phyloP scores from a whole-genome alignment of 2,113 vertebrate genomes.

The Brevimyrus niger region DNA sequence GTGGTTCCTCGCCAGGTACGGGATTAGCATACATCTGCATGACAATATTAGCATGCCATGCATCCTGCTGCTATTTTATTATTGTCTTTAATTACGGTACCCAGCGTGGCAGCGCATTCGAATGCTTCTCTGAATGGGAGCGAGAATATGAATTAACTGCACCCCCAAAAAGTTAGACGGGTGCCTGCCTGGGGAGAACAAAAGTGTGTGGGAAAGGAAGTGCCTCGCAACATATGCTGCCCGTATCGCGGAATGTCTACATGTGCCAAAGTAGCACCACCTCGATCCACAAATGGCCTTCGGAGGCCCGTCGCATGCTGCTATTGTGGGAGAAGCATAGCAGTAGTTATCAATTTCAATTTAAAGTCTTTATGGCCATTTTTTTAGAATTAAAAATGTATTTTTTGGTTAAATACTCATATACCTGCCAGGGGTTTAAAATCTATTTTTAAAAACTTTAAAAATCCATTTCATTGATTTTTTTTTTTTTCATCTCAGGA shows the following conservation, averaged over 20 bases:
- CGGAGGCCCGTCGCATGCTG: neutral
- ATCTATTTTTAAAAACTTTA: neutral
- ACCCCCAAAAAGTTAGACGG: neutral
- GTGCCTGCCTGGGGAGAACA: neutral
- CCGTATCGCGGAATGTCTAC: neutral
- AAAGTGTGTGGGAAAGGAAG: neutral
- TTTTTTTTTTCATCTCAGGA: neutral
- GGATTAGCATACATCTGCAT: neutral
- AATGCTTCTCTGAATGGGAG: neutral
- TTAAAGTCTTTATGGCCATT: neutral
- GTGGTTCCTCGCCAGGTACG: neutral
- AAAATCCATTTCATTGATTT: neutral
- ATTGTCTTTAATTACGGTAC: conserved; percentile 9
- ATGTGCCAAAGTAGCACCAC: no score
- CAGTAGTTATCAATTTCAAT: neutral
- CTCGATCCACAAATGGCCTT: neutral
- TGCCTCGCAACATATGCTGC: neutral
- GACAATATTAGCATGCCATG: neutral
- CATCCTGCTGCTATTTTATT: neutral
- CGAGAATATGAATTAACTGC: neutral
- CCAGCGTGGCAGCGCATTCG: neutral
- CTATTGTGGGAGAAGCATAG: neutral
- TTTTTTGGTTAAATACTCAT: neutral
- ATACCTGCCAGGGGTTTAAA: neutral
- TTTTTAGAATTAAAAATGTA: neutral